Evolutionary conservation across 2,888 invertebrate species (phyloP).

Genomic region (Cyaniris semiargus): DNA sequence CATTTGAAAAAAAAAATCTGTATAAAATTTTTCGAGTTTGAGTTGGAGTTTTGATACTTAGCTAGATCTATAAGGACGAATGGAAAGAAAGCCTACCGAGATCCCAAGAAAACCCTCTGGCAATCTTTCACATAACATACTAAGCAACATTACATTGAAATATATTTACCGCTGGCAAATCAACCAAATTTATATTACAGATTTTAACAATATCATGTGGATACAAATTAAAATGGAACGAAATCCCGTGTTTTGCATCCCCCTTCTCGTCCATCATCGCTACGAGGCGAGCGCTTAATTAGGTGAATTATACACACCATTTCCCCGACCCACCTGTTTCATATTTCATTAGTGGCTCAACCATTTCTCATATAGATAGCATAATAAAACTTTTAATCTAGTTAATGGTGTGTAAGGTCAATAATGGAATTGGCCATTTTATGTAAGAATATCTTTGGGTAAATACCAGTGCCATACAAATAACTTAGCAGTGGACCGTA

Average conservation of each 20-base stretch:
- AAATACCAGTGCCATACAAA: background rate
- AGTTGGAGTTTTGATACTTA: too few relatives aligned
- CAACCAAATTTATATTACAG: too few relatives aligned
- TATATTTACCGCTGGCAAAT: too few relatives aligned
- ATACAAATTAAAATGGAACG: conserved; percentile 10
- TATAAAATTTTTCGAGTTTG: too few relatives aligned
- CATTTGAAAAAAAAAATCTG: too few relatives aligned
- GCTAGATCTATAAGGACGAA: too few relatives aligned
- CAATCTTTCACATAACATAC: too few relatives aligned
- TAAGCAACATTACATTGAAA: too few relatives aligned
- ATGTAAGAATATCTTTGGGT: background rate
- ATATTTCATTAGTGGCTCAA: conserved; percentile 43
- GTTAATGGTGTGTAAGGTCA: background rate
- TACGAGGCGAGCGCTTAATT: conserved; percentile 44
- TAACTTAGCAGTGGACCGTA: background rate
- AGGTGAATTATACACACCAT: conserved; percentile 48
- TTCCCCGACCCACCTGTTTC: conserved; percentile 44
- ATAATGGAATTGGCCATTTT: background rate
- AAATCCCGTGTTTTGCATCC: conserved; percentile 17
- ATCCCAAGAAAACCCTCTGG: too few relatives aligned
- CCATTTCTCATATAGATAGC: conserved; percentile 42
- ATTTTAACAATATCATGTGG: background rate
- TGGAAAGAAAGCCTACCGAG: too few relatives aligned
- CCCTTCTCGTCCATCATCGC: conserved; percentile 41
- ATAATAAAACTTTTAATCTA: conserved; percentile 24